phyloP scores from a whole-genome alignment of 2,113 vertebrate species.

The Microtus pennsylvanicus region DNA sequence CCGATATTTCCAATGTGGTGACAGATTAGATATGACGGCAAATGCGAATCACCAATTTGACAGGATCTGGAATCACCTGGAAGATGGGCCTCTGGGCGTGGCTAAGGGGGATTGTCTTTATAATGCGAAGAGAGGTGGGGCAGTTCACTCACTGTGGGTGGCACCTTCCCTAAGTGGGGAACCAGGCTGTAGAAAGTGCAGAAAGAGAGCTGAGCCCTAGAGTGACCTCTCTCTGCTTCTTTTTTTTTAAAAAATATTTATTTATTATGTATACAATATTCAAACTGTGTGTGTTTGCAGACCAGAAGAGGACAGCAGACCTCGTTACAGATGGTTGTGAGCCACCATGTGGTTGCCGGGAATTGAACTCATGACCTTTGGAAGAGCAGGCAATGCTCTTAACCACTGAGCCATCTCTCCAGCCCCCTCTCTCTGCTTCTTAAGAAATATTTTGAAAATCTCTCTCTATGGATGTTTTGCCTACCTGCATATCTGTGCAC shows the following conservation, averaged over 20 bases:
- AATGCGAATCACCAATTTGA: neutral
- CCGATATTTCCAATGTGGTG: neutral
- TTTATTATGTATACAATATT: too few relatives aligned
- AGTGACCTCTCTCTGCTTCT: neutral
- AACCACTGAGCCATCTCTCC: too few relatives aligned
- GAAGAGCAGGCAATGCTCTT: too few relatives aligned
- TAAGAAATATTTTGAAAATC: neutral
- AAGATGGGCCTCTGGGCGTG: neutral
- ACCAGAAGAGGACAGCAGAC: too few relatives aligned
- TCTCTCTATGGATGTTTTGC: neutral
- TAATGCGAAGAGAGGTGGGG: neutral
- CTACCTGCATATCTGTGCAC: neutral
- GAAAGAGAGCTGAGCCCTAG: too few relatives aligned
- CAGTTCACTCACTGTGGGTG: neutral
- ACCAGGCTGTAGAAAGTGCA: too few relatives aligned
- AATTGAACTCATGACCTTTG: too few relatives aligned
- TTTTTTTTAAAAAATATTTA: neutral
- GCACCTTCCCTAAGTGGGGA: neutral
- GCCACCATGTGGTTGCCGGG: too few relatives aligned
- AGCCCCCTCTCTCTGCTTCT: neutral
- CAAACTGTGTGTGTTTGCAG: too few relatives aligned
- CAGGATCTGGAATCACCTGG: neutral
- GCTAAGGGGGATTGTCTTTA: neutral
- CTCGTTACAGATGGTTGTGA: too few relatives aligned
- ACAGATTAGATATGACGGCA: neutral